Percentiles rank a stretch among this genome's conserved stretches.
These are phyloP conservation scores for Rhynchonycteris naso DNA, from an alignment of 2,797 vertebrate genomes.

Conservation along the genomic window DNA sequence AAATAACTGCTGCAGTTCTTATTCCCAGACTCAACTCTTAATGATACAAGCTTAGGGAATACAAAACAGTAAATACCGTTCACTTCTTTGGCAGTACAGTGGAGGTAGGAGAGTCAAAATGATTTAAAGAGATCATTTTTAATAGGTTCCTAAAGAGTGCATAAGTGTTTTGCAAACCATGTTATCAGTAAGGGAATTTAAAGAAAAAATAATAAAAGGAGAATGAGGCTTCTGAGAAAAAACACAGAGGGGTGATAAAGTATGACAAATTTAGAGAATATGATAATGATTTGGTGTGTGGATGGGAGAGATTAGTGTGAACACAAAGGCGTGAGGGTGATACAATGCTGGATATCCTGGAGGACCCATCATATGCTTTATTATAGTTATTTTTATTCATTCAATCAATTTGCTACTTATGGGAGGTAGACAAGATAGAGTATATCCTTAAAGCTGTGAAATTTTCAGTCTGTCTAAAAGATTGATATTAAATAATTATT, in stretches of 20 bases:
- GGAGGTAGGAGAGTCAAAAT: neutral
- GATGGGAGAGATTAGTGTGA: neutral
- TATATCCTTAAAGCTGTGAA: neutral
- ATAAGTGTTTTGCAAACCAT: neutral
- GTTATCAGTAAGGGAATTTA: neutral
- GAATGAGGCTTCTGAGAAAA: neutral
- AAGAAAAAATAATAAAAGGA: neutral
- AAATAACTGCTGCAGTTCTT: neutral
- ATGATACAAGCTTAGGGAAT: neutral
- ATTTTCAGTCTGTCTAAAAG: neutral
- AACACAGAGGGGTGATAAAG: neutral
- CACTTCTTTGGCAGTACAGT: neutral
- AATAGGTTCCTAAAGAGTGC: neutral
- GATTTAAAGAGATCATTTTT: neutral
- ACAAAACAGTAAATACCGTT: neutral
- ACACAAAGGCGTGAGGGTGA: accelerated
- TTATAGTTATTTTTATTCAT: too few species aligned
- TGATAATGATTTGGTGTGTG: neutral
- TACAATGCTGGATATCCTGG: neutral
- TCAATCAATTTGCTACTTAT: neutral
- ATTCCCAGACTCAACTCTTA: neutral
- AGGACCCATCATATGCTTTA: too few species aligned
- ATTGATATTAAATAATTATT: neutral
- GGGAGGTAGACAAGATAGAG: neutral
- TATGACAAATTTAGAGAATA: neutral